Conservation (phyloP, 2,797 vertebrate genomes). For the Loriculus beryllinus region DNA sequence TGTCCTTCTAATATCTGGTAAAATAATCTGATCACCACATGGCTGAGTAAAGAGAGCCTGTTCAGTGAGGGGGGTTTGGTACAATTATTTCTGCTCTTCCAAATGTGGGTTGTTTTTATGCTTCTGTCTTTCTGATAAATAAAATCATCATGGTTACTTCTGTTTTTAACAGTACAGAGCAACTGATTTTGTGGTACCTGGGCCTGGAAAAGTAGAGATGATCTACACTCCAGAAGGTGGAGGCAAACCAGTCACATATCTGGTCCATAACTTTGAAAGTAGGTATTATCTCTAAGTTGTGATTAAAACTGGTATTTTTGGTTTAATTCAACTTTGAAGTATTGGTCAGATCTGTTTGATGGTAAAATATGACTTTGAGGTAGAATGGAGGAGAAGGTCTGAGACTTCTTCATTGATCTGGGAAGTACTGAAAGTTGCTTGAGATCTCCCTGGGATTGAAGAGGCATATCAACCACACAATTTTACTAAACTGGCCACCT, state of each 20-base stretch:
- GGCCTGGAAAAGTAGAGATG: slow-evolving; percentile 93
- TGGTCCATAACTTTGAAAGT: slow-evolving; percentile 92
- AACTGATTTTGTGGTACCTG: slow-evolving; percentile 95
- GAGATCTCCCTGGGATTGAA: not conserved
- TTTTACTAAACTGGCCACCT: not conserved
- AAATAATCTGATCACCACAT: not conserved
- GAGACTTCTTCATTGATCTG: not conserved
- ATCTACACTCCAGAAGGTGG: slow-evolving; percentile 84
- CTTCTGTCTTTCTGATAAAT: not conserved
- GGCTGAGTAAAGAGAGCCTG: not conserved
- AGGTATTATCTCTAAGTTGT: slow-evolving; percentile 26
- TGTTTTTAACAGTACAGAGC: slow-evolving; percentile 88
- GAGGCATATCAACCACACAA: not conserved
- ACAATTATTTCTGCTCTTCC: not conserved
- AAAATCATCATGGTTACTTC: not conserved
- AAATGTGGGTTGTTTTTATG: not conserved
- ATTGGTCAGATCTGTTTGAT: not conserved
- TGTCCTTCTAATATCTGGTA: not conserved
- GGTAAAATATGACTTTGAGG: not conserved
- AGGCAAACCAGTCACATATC: slow-evolving; percentile 81
- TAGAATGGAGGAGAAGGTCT: not conserved
- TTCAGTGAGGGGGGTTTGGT: fast-evolving
- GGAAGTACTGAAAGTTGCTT: not conserved
- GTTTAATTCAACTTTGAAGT: not conserved
- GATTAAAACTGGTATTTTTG: not conserved